Evolutionary conservation across 2,888 invertebrate species (phyloP).

Genomic region (Tethea ocularis): DNA sequence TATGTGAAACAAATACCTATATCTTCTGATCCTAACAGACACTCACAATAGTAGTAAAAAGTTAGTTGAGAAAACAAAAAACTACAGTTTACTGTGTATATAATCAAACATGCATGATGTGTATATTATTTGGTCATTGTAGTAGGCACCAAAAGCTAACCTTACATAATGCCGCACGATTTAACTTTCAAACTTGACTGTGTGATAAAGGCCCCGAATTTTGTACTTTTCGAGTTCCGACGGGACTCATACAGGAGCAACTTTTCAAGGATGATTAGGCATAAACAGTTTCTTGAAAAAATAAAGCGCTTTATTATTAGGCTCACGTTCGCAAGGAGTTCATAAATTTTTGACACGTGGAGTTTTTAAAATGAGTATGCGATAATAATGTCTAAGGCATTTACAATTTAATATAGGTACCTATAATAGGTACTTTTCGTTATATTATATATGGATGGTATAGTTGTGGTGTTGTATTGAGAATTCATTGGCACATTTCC

Average conservation of each 20-base stretch:
- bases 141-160: conserved; percentile 16
- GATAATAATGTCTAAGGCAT: too few species aligned
- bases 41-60: too few species aligned
- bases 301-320: conserved; percentile 15
- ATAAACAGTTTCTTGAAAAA: conserved; percentile 15
- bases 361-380: background rate
- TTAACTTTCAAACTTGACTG: conserved; percentile 41
- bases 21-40: too few species aligned
- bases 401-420: too few species aligned
- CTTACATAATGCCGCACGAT: conserved; percentile 28
- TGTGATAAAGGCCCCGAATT: conserved; percentile 29
- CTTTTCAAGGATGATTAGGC: conserved; percentile 30
- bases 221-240: conserved; percentile 28
- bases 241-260: conserved; percentile 28
- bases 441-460: too few species aligned
- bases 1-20: too few species aligned
- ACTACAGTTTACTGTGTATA: background rate
- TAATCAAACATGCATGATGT: conserved; percentile 1
- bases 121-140: conserved; percentile 7
- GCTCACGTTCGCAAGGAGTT: background rate
- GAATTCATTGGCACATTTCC: too few species aligned
- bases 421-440: too few species aligned
- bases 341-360: conserved; percentile 4
- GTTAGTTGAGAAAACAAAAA: background rate
- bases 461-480: too few species aligned